Evolutionary conservation across 2,113 vertebrate genomes (phyloP).

Genomic region (Cavia aperea): DNA sequence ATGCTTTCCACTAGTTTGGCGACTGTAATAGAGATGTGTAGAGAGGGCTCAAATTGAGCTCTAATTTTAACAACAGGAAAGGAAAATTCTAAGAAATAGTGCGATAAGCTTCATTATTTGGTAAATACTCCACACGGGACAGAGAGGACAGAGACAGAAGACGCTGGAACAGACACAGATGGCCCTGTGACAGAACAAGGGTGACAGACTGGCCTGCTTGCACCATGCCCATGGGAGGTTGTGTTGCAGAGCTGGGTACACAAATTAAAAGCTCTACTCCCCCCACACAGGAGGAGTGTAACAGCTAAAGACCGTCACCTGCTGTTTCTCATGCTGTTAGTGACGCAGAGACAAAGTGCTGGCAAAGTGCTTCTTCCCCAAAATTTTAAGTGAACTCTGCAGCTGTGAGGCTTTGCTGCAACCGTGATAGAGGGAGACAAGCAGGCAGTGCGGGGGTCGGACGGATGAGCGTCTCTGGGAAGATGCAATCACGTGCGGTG

Average conservation of each 20-base stretch:
- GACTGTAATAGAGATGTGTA: neutral
- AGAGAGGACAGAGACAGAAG: slow-evolving; percentile 27
- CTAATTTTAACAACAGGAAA: neutral
- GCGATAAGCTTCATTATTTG: neutral
- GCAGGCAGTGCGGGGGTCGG: neutral
- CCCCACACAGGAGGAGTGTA: neutral
- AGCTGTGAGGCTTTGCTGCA: neutral
- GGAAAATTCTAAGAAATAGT: slow-evolving; percentile 21
- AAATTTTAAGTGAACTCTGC: slow-evolving; percentile 3
- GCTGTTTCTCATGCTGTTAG: slow-evolving; percentile 30
- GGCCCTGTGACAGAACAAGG: slow-evolving; percentile 24
- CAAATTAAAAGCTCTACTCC: slow-evolving; percentile 30
- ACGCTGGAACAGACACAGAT: slow-evolving; percentile 3
- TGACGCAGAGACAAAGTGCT: neutral
- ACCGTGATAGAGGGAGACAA: neutral
- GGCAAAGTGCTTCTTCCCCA: neutral
- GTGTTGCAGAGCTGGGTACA: neutral
- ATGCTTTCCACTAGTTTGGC: neutral
- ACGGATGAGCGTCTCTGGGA: neutral
- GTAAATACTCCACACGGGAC: slow-evolving; percentile 23
- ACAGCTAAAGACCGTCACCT: slow-evolving; percentile 25
- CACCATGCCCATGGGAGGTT: slow-evolving; percentile 16
- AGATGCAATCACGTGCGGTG: fast-evolving
- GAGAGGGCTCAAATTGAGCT: neutral
- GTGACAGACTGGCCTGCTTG: neutral